Conservation (phyloP, 2,113 vertebrate genomes). For the Ciconia maguari region DNA sequence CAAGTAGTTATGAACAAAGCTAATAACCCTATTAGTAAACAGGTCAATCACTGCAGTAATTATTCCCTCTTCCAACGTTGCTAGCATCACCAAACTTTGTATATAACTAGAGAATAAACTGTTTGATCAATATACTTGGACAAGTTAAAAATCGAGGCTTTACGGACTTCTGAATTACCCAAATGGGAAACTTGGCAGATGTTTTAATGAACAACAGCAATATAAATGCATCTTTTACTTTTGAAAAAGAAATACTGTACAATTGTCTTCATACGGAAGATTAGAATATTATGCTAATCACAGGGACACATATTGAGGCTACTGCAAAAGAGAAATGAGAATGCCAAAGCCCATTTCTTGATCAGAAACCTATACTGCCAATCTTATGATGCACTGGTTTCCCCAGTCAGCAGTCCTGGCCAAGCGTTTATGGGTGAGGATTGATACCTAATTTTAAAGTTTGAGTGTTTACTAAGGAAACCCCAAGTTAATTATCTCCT, state of each 20-base stretch:
- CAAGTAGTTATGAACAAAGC: neutral
- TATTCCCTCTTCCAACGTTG: neutral
- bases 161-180: neutral
- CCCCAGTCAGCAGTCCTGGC: neutral
- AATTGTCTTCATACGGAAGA: fast-evolving
- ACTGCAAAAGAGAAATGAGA: neutral
- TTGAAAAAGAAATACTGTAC: neutral
- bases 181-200: neutral
- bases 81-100: neutral
- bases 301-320: fast-evolving
- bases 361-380: neutral
- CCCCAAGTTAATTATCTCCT: neutral
- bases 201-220: neutral
- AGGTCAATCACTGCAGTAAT: neutral
- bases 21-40: neutral
- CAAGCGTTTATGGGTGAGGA: neutral
- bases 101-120: neutral
- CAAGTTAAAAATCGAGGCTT: neutral
- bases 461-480: neutral
- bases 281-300: neutral
- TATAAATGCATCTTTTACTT: neutral
- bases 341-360: neutral
- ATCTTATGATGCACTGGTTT: neutral
- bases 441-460: neutral
- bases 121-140: neutral